Base-by-base conservation (phyloP, 30 jellyfish, hydroid and myxozoan genomes). In the Rhopilema esculentum region DNA sequence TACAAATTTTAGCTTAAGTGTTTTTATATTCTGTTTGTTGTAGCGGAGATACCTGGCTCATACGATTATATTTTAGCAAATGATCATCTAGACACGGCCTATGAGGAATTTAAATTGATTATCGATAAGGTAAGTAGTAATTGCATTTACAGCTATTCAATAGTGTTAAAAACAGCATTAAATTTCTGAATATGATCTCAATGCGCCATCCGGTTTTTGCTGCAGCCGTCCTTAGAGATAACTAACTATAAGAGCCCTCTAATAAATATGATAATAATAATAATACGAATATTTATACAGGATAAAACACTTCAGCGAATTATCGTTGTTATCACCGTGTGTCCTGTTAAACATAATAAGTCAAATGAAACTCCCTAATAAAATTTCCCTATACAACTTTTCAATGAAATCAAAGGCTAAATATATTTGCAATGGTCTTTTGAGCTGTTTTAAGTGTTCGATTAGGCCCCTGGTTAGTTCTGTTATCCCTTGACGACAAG, bases 41-140 rank as follows among this genome's bases (percentile, higher is more conserved):
- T 91, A 76, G 97, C 97, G 30, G 89, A 66, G 16, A 40, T 23
- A 17, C 98, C 99, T 27, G 98, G 96, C 27, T 77, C 94, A 9
- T 95, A 90, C 79, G 95, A 95, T 73, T 83, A 85, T 72, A 83
- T 49, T 20, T n/a, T 95, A 1, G 96, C 91, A 9, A 95, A 95
- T 82, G 99, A 95, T 72, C 91, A 85, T 19, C 79, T 95, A 57
- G 98, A 95, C 29, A 62, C 50, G 30, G 97, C 99, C 4, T 95
- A 95, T 52, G 70, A 75, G 15, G 99, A 95, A 40, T 80, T 95
- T 32, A 84, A 86, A 64, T 50, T 77, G 27, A 82, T 94, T 0
- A 89, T 94, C 27, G 40, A 68, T 28, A 88, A 89, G 93, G 98
- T 93, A 88, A 72, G 71, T 6, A 20, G 18, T 18, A n/a, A n/a